phyloP scores from a whole-genome alignment of 2,888 invertebrate species.

The Aphrophora alni region DNA sequence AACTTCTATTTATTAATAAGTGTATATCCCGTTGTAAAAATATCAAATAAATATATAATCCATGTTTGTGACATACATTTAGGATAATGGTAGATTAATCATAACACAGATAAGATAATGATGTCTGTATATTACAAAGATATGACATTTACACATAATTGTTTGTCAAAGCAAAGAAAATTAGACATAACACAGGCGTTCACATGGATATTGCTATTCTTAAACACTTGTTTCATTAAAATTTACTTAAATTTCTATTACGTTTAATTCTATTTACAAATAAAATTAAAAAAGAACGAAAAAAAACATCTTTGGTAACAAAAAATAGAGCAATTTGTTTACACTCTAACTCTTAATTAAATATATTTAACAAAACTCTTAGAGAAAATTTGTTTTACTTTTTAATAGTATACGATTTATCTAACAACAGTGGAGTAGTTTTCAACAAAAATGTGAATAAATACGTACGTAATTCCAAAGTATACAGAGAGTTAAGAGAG shows the following conservation, averaged over 20 bases:
- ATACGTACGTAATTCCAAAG: too few relatives aligned
- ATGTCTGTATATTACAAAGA: not conserved
- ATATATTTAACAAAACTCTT: not conserved
- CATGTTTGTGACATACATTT: too few relatives aligned
- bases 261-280: not conserved
- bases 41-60: too few relatives aligned
- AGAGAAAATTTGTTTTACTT: not conserved
- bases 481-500: too few relatives aligned
- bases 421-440: not conserved
- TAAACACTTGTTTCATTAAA: not conserved
- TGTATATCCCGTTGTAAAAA: too few relatives aligned
- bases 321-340: not conserved
- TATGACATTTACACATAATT: not conserved
- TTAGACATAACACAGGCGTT: not conserved
- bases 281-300: not conserved
- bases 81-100: not conserved
- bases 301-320: slow-evolving; percentile 9
- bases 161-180: not conserved
- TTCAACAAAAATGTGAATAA: too few relatives aligned
- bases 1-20: too few relatives aligned
- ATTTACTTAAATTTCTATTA: not conserved
- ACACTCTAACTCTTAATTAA: not conserved
- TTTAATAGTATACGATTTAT: not conserved
- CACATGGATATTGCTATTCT: not conserved
- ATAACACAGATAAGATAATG: not conserved